A percentile compares a stretch with the other conserved stretches of the same genome.
Evolutionary conservation across 2,888 invertebrate species (phyloP).

Genomic region (Phengaris arion): DNA sequence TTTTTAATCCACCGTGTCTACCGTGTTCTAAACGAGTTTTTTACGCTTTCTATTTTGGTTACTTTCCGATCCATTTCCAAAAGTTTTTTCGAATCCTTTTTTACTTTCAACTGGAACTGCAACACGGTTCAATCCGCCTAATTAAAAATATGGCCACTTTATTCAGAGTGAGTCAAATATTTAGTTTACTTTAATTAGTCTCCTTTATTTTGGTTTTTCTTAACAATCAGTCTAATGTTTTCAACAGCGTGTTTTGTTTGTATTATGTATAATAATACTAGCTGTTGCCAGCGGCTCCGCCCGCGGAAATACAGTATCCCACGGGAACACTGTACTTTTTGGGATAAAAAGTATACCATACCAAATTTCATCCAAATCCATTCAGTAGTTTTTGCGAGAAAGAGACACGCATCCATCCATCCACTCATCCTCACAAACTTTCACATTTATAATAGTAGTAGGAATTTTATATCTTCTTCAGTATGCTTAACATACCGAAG

Average conservation of each 20-base stretch:
- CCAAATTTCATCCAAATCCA: no score
- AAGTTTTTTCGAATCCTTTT: conserved; percentile 14
- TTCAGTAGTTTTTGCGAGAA: no score
- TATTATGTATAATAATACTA: no score
- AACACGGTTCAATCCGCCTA: conserved; percentile 1
- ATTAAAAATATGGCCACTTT: not conserved
- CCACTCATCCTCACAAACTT: no score
- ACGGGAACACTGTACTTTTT: no score
- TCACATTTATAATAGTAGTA: no score
- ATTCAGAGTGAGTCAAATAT: not conserved
- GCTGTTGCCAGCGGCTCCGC: no score
- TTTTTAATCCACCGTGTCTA: conserved; percentile 19
- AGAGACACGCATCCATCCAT: no score
- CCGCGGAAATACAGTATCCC: no score
- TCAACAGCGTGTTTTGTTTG: not conserved
- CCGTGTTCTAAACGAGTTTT: conserved; percentile 23
- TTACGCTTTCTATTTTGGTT: conserved; percentile 2
- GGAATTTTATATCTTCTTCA: no score
- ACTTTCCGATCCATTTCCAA: conserved; percentile 20
- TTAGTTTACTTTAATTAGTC: not conserved
- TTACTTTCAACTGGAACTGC: not conserved
- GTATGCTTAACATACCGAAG: no score
- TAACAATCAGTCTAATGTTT: not conserved
- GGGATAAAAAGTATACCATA: no score
- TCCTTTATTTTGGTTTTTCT: not conserved